Conservation (phyloP, 2,888 invertebrate species). For the Crioceris asparagi region DNA sequence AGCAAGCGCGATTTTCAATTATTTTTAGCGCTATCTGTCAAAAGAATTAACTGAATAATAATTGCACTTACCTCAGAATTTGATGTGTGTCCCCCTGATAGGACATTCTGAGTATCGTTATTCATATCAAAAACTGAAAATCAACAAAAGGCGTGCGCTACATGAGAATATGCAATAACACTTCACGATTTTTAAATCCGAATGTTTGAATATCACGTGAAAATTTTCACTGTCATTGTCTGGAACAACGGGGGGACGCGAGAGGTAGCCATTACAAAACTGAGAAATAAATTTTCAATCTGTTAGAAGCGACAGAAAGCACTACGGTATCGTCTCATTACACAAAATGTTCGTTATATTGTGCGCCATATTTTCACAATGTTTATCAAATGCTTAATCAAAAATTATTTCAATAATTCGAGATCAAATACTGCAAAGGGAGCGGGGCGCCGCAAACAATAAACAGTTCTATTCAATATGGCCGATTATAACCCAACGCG, state of each 20-base stretch:
- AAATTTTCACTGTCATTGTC: slow-evolving; percentile 50
- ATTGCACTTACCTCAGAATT: slow-evolving; percentile 46
- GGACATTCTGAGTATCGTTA: slow-evolving; percentile 45
- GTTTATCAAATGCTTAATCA: slow-evolving; percentile 16
- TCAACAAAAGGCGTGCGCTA: neutral
- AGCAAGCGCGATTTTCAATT: too few species aligned
- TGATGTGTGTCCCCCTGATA: slow-evolving; percentile 44
- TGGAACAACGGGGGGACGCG: slow-evolving; percentile 46
- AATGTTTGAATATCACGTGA: slow-evolving; percentile 35
- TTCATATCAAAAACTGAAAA: slow-evolving; percentile 30
- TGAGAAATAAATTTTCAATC: slow-evolving; percentile 17
- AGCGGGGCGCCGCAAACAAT: slow-evolving; percentile 40
- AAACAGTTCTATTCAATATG: slow-evolving; percentile 38
- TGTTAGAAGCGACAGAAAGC: slow-evolving; percentile 10
- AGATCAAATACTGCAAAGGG: slow-evolving; percentile 26
- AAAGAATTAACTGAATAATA: too few species aligned
- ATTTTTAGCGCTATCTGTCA: too few species aligned
- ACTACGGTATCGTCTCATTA: slow-evolving; percentile 5
- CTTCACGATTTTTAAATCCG: slow-evolving; percentile 2
- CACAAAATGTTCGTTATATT: slow-evolving; percentile 11
- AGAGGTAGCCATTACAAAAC: slow-evolving; percentile 26
- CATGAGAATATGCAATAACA: neutral
- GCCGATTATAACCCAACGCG: too few species aligned
- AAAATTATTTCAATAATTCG: slow-evolving; percentile 20
- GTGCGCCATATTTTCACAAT: slow-evolving; percentile 3